A percentile compares a stretch with the other conserved stretches of the same genome.
Evolutionary conservation across 2,113 vertebrate genomes (phyloP).

Genomic region (Myrmecophaga tridactyla): DNA sequence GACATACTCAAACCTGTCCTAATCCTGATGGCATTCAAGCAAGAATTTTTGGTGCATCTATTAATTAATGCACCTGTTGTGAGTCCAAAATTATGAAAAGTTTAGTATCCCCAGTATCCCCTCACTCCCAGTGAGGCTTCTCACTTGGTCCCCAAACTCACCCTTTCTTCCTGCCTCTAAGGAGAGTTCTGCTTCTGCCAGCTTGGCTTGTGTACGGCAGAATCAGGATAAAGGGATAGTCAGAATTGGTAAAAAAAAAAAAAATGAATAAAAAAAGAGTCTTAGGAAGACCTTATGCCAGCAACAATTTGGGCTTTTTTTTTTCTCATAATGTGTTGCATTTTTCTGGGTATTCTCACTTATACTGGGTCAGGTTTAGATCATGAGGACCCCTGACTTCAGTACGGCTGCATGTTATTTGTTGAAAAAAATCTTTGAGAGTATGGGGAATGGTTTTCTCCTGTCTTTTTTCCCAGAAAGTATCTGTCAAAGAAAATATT

Average conservation of each 20-base stretch:
- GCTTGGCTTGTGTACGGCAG: neutral
- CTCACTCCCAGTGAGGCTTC: fast-evolving
- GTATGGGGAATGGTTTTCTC: neutral
- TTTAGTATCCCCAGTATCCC: neutral
- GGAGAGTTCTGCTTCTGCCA: neutral
- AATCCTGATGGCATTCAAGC: neutral
- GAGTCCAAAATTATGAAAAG: neutral
- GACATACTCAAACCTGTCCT: neutral
- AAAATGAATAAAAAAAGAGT: neutral
- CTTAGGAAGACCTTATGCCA: neutral
- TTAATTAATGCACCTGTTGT: neutral
- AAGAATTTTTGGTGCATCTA: neutral
- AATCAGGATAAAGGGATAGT: neutral
- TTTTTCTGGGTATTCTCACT: neutral
- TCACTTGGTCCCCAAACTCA: neutral
- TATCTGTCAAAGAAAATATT: neutral
- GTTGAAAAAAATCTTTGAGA: neutral
- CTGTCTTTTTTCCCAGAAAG: fast-evolving
- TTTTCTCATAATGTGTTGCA: neutral
- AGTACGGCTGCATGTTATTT: neutral
- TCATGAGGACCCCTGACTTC: neutral
- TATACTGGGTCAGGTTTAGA: fast-evolving
- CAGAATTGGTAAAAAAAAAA: neutral
- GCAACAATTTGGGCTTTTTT: neutral
- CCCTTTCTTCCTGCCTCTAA: neutral